Conservation (phyloP, 1,140 invertebrate genomes). For the Drosophila mauritiana region DNA sequence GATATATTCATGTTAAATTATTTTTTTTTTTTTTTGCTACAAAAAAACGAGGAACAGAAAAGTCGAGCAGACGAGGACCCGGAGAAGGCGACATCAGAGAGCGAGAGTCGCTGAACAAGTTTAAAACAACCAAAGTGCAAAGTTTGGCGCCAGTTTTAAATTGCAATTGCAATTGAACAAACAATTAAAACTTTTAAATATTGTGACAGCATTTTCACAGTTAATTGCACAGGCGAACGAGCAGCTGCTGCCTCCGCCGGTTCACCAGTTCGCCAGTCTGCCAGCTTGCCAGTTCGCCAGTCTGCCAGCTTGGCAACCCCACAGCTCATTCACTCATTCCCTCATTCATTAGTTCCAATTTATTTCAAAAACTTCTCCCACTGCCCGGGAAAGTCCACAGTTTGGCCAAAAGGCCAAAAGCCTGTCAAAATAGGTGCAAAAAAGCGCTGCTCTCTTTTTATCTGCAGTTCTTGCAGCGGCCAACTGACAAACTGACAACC, state of each 20-base stretch:
- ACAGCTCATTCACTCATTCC: not conserved
- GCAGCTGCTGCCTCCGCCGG: slow-evolving; percentile 30
- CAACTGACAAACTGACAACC: slow-evolving; percentile 71
- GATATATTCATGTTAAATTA: slow-evolving; percentile 83
- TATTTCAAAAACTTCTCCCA: slow-evolving; percentile 54
- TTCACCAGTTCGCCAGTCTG: not conserved
- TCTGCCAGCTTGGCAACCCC: not conserved
- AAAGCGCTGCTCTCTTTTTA: slow-evolving; percentile 27
- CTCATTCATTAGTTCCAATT: slow-evolving; percentile 71
- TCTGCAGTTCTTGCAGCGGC: slow-evolving; percentile 47
- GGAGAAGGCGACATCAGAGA: slow-evolving; percentile 31
- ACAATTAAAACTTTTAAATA: slow-evolving; percentile 83
- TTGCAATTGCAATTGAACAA: slow-evolving; percentile 74
- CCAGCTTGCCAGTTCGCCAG: not conserved
- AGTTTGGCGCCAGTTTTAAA: slow-evolving; percentile 50
- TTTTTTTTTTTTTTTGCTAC: slow-evolving; percentile 36
- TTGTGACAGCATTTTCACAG: slow-evolving; percentile 81
- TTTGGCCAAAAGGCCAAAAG: slow-evolving; percentile 9
- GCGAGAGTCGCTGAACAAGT: slow-evolving; percentile 40
- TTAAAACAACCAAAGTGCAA: slow-evolving; percentile 38
- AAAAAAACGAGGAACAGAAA: slow-evolving; percentile 9
- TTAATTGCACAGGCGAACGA: slow-evolving; percentile 67
- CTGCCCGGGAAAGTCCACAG: slow-evolving; percentile 8
- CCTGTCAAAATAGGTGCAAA: slow-evolving; percentile 9
- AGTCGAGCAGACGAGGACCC: not conserved